A percentile compares a stretch with the other conserved stretches of the same genome.
Conservation (phyloP, 2,797 vertebrate genomes). For the Taenioides sp. region DNA sequence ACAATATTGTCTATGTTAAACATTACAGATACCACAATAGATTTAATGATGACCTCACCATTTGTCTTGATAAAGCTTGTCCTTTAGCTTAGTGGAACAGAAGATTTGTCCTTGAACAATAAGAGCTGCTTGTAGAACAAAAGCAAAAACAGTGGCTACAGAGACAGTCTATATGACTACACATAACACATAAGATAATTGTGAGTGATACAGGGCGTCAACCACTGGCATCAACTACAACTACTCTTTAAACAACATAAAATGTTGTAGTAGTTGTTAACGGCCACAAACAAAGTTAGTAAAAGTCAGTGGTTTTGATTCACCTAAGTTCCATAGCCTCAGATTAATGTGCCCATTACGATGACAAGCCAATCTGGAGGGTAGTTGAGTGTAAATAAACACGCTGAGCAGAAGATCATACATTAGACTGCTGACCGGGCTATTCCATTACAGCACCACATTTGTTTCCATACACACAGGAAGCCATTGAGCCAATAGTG, state of each 20-base stretch:
- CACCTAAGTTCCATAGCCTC: conserved; percentile 76
- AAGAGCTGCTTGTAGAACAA: conserved; percentile 42
- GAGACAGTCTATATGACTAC: conserved; percentile 11
- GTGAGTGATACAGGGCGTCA: conserved; percentile 16
- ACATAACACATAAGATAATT: conserved; percentile 24
- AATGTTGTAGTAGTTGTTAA: conserved; percentile 35
- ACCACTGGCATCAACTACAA: conserved; percentile 4
- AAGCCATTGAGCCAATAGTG: conserved; percentile 66
- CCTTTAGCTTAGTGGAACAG: conserved; percentile 56
- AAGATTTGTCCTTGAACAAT: conserved; percentile 68
- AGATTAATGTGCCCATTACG: conserved; percentile 84
- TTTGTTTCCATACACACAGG: conserved; percentile 79
- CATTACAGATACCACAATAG: conserved; percentile 66
- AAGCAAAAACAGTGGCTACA: conserved; percentile 35
- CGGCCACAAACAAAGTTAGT: conserved; percentile 71
- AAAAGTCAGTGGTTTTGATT: conserved; percentile 75
- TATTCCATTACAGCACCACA: conserved; percentile 79
- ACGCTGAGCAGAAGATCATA: conserved; percentile 83
- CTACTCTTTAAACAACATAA: conserved; percentile 20
- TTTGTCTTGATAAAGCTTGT: conserved; percentile 76
- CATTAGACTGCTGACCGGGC: conserved; percentile 81
- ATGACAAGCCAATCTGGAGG: conserved; percentile 84
- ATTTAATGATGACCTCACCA: conserved; percentile 78
- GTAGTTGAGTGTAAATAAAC: conserved; percentile 87
- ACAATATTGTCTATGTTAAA: conserved; percentile 61